phyloP scores from a whole-genome alignment of 2,888 invertebrate species.

The Melanotus villosus region DNA sequence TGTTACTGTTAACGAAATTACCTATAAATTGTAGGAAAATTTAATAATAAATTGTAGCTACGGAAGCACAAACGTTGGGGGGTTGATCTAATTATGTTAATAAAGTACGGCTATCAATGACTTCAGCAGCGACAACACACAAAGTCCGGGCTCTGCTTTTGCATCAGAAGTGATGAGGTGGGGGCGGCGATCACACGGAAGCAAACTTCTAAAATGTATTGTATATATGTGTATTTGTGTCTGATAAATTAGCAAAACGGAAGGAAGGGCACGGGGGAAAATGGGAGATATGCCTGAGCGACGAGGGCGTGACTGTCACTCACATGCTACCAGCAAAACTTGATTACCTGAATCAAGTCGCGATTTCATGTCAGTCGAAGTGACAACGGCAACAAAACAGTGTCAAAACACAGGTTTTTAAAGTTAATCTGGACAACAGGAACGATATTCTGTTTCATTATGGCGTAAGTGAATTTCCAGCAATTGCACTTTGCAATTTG shows the following conservation, averaged over 20 bases:
- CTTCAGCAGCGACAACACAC: constrained; percentile 22
- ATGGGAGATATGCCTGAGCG: constrained; percentile 67
- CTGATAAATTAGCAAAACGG: constrained; percentile 53
- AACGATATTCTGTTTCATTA: not conserved
- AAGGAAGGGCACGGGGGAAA: constrained; percentile 61
- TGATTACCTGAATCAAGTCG: constrained; percentile 62
- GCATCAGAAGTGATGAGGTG: not conserved
- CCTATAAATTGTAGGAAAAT: constrained; percentile 45
- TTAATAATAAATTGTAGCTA: constrained; percentile 48
- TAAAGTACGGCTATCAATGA: constrained; percentile 44
- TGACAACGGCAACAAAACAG: constrained; percentile 46
- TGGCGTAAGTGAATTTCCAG: not conserved
- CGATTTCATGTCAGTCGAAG: constrained; percentile 51
- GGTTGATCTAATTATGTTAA: constrained; percentile 45
- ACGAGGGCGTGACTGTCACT: constrained; percentile 66
- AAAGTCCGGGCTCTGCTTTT: constrained; percentile 24
- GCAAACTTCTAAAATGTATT: constrained; percentile 41
- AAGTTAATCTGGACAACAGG: constrained; percentile 1
- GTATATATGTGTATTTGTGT: constrained; percentile 40
- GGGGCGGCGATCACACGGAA: constrained; percentile 19
- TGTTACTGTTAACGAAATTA: constrained; percentile 53
- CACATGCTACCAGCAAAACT: constrained; percentile 61
- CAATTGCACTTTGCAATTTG: no score
- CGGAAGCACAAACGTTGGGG: constrained; percentile 44
- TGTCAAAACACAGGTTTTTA: constrained; percentile 22